Evolutionary conservation across 92 coral and sea anemone species (phyloP).

Genomic region (Heliopora coerulea): DNA sequence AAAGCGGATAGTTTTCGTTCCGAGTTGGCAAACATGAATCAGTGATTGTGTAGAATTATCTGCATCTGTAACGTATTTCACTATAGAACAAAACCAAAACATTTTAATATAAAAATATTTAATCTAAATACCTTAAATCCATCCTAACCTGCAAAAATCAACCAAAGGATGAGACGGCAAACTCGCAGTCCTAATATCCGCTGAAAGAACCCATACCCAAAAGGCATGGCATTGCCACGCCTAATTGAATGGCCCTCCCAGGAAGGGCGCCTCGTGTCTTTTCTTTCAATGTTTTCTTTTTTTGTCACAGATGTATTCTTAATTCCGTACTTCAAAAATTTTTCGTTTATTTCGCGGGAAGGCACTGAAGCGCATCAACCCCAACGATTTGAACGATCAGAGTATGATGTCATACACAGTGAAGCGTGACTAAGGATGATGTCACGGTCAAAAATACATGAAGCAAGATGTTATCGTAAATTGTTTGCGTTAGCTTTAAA

Average conservation of each 20-base stretch:
- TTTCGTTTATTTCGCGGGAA: background rate
- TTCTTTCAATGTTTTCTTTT: slow-evolving; percentile 25
- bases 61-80: background rate
- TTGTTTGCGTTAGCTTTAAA: background rate
- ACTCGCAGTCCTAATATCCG: background rate
- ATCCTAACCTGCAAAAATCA: slow-evolving; percentile 29
- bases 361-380: slow-evolving; percentile 11
- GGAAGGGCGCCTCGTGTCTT: slow-evolving; percentile 13
- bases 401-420: slow-evolving; percentile 33
- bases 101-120: background rate
- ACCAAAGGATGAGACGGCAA: background rate
- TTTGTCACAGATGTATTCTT: background rate
- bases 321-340: background rate
- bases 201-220: background rate
- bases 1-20: slow-evolving; percentile 33
- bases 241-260: slow-evolving; percentile 8
- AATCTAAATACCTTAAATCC: background rate
- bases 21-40: slow-evolving; percentile 4
- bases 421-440: slow-evolving; percentile 16
- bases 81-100: background rate
- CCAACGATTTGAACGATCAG: background rate
- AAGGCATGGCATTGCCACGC: slow-evolving; percentile 33
- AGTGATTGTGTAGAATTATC: background rate
- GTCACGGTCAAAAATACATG: slow-evolving; percentile 35
- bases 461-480: background rate